These are phyloP conservation scores for Limnephilus auricula DNA, from an alignment of 2,888 invertebrate species.

Conservation along the genomic window DNA sequence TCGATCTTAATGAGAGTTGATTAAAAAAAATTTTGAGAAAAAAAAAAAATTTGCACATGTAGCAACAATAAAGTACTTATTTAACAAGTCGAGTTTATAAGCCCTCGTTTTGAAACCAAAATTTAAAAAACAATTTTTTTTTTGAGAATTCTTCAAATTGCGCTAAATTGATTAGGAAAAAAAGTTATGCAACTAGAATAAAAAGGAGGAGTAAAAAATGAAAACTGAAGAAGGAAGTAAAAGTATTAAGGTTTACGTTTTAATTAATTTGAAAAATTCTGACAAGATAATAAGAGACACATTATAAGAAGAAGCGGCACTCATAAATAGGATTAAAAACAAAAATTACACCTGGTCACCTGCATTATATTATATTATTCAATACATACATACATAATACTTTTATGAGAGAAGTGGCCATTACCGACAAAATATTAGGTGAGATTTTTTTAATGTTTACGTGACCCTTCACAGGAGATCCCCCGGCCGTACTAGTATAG, in stretches of 20 bases:
- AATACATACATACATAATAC: background rate
- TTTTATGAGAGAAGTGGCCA: background rate
- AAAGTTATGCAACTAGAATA: too few relatives aligned
- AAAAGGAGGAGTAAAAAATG: too few relatives aligned
- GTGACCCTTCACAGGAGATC: background rate
- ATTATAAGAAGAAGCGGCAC: background rate
- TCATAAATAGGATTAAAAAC: background rate
- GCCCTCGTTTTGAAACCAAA: too few relatives aligned
- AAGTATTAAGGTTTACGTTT: too few relatives aligned
- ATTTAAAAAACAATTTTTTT: too few relatives aligned
- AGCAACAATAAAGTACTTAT: too few relatives aligned
- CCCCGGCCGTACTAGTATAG: background rate
- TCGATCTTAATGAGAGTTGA: background rate
- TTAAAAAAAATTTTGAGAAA: background rate
- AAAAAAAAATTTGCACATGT: too few relatives aligned
- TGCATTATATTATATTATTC: background rate
- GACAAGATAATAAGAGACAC: background rate
- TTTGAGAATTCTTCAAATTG: too few relatives aligned
- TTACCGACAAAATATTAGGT: background rate
- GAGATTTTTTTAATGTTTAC: background rate
- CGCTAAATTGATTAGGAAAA: too few relatives aligned
- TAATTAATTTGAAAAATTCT: background rate
- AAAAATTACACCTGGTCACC: conserved; percentile 12
- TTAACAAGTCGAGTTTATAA: too few relatives aligned
- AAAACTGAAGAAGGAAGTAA: too few relatives aligned